These are phyloP conservation scores for Heptranchias perlo DNA, from an alignment of 2,113 vertebrate genomes.

Conservation along the genomic window DNA sequence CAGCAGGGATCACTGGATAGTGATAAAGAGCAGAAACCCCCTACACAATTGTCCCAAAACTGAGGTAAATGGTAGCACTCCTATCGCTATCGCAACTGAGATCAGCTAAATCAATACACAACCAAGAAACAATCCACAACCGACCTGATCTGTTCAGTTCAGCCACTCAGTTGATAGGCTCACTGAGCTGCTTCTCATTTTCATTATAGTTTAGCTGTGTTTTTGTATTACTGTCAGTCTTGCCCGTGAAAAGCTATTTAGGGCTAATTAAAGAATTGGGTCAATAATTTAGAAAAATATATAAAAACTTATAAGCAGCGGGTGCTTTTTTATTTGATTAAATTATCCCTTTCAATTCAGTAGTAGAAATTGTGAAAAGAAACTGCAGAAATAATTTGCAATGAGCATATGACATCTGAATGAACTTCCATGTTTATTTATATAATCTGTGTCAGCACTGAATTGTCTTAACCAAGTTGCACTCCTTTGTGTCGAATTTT, in stretches of 20 bases:
- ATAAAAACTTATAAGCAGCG: neutral
- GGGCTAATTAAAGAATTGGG: neutral
- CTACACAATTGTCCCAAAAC: neutral
- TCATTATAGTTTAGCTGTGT: neutral
- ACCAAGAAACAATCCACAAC: neutral
- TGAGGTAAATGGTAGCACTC: neutral
- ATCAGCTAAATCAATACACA: neutral
- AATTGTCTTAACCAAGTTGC: neutral
- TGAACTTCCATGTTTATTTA: neutral
- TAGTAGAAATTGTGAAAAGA: neutral
- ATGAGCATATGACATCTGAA: neutral
- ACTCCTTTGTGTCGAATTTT: neutral
- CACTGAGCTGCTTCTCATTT: neutral
- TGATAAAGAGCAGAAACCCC: neutral
- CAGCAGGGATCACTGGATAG: neutral
- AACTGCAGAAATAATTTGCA: constrained; percentile 6
- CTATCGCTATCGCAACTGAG: neutral
- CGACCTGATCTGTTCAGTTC: neutral
- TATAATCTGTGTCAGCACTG: neutral
- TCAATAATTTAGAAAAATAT: neutral
- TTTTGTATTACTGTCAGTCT: neutral
- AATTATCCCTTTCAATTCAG: neutral
- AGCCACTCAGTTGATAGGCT: neutral
- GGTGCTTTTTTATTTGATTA: neutral
- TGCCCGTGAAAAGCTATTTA: neutral